A percentile compares a stretch with the other conserved stretches of the same genome.
phyloP scores from a whole-genome alignment of 37 sponge, comb jelly and placozoan genomes.

The Crambe crambe region DNA sequence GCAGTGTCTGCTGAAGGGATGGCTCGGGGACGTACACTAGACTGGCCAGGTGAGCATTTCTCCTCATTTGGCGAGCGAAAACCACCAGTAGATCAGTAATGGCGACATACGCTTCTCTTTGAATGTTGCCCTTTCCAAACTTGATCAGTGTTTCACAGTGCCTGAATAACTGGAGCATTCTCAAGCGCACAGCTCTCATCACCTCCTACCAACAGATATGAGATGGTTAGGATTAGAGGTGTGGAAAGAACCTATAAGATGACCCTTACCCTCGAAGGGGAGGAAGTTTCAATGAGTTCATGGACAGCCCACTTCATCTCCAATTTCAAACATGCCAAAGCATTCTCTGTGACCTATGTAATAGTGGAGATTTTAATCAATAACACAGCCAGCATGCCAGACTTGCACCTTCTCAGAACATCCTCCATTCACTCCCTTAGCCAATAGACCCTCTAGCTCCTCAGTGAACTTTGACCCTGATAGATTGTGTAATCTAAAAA shows the following conservation, averaged over 20 bases:
- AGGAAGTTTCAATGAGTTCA: constrained; percentile 3
- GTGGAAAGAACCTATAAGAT: background rate
- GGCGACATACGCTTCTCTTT: constrained; percentile 68
- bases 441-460: constrained; percentile 29
- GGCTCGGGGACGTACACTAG: constrained; percentile 49
- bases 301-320: constrained; percentile 50
- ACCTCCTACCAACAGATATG: background rate
- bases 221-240: background rate
- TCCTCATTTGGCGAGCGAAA: constrained; percentile 67
- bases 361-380: background rate
- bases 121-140: constrained; percentile 48
- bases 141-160: constrained; percentile 68
- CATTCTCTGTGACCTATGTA: constrained; percentile 16
- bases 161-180: constrained; percentile 31
- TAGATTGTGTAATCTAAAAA: constrained; percentile 28
- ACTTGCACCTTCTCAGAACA: constrained; percentile 36
- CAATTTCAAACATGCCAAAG: constrained; percentile 36
- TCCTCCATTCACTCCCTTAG: constrained; percentile 21
- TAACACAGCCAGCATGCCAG: background rate
- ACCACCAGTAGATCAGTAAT: constrained; percentile 79
- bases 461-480: constrained; percentile 23
- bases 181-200: constrained; percentile 4
- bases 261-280: constrained; percentile 32
- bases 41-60: constrained; percentile 32
- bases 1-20: constrained; percentile 35